Evolutionary conservation across 64 coral and sea anemone species (phyloP).

Genomic region (Hydrozoanthus tunicans): DNA sequence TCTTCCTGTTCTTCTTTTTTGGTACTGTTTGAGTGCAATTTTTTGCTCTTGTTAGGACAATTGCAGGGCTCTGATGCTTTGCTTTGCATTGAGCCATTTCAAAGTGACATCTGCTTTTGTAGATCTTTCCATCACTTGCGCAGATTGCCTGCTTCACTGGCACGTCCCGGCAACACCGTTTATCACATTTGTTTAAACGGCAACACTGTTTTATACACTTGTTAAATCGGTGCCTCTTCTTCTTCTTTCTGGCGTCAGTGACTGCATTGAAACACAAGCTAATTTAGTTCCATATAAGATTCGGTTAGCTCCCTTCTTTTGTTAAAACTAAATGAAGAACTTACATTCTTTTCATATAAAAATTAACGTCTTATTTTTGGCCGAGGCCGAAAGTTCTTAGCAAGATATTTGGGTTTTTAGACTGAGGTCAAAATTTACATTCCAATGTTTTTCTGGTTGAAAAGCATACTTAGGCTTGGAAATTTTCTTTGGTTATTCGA

Average conservation of each 20-base stretch:
- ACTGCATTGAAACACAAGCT: not conserved
- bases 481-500: no score
- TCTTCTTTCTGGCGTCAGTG: constrained; percentile 9
- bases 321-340: no score
- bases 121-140: constrained; percentile 16
- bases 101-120: constrained; percentile 15
- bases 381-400: no score
- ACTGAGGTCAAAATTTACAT: no score
- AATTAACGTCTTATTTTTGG: no score
- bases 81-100: not conserved
- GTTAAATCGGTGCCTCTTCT: not conserved
- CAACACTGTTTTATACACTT: not conserved
- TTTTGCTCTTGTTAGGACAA: not conserved
- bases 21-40: not conserved
- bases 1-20: not conserved
- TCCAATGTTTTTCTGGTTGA: no score
- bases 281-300: no score
- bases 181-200: not conserved
- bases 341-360: no score
- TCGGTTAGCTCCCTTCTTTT: no score
- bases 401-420: no score
- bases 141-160: not conserved
- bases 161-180: not conserved
- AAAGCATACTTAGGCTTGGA: no score
- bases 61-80: not conserved